Base-by-base conservation (phyloP, 2,797 vertebrate genomes). In the Otolemur crassicaudatus region DNA sequence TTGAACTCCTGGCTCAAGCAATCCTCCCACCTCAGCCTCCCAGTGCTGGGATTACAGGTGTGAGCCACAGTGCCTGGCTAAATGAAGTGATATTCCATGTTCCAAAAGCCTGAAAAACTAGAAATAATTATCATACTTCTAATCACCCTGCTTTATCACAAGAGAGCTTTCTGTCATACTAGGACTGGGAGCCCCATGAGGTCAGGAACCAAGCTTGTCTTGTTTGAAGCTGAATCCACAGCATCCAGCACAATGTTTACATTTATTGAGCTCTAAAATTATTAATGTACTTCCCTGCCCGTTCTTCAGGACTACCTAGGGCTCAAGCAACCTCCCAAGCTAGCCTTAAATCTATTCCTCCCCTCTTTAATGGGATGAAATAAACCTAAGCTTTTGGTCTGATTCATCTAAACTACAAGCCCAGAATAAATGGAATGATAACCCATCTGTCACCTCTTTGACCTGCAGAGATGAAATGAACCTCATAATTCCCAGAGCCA, bases 381-480 rank as follows among this genome's bases (percentile, higher is more conserved):
- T 53, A 69, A 72, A 76, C 17, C 49, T 65, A 89, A 85, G 16
- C 43, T 46, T 96, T 93, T 73, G 81, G 86, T 96, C 75, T 79
- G 72, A 40, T 90, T 70, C 87, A 85, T 81, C 83, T 91, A 76
- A 95, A 69, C 79, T 73, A 46, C 27, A 86, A 91, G 31, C 58
- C 75, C 76, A 73, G 65, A 95, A 93, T 53, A 89, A 85, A 94
- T 27, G 70, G n/a, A 94, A 86, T 80, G 34, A 87, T 63, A 76
- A 77, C 10, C 87, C 69, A 75, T 61, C 34, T 83, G 63, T 10
- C n/a, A 91, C 70, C 89, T 96, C 69, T 63, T 40, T 94, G 61
- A 83, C 67, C 61, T 65, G 14, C 14, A 80, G 60, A 85, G 81
- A 94, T 82, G 2, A 87, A 67, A 77, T 49, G 11, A 91, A 77